A percentile compares a stretch with the other conserved stretches of the same genome.
These are phyloP conservation scores for Chalcis sispes DNA, from an alignment of 2,888 invertebrate species.

Conservation along the genomic window DNA sequence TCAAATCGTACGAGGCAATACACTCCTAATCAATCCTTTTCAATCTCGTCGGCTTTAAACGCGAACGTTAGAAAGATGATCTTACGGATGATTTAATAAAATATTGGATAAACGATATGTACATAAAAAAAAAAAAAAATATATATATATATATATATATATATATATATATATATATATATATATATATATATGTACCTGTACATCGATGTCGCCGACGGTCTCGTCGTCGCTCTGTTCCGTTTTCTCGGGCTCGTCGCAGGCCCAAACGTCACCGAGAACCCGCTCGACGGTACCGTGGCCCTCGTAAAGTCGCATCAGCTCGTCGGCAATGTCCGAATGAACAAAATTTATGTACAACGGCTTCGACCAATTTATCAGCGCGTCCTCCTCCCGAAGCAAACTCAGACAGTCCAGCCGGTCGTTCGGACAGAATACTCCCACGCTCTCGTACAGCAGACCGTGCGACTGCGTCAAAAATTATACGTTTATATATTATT, in stretches of 20 bases:
- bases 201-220: conserved; percentile 52
- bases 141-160: no score
- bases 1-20: no score
- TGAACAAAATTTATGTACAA: conserved; percentile 92
- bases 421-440: conserved; percentile 89
- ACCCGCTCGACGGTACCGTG: conserved; percentile 84
- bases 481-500: no score
- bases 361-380: conserved; percentile 88
- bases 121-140: no score
- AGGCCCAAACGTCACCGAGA: conserved; percentile 88
- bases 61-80: no score
- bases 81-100: no score
- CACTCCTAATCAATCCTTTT: no score
- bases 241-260: conserved; percentile 78
- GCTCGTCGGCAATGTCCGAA: conserved; percentile 86
- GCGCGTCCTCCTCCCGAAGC: conserved; percentile 85
- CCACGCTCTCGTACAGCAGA: conserved; percentile 88
- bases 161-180: no score
- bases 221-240: conserved; percentile 66
- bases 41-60: no score
- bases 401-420: conserved; percentile 84
- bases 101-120: no score
- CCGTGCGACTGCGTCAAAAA: conserved; percentile 78
- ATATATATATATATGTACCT: conserved; percentile 18
- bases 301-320: conserved; percentile 84